Percentiles rank a stretch among this genome's conserved stretches.
Evolutionary conservation across 2,797 vertebrate genomes (phyloP).

Genomic region (Fundulus diaphanus): DNA sequence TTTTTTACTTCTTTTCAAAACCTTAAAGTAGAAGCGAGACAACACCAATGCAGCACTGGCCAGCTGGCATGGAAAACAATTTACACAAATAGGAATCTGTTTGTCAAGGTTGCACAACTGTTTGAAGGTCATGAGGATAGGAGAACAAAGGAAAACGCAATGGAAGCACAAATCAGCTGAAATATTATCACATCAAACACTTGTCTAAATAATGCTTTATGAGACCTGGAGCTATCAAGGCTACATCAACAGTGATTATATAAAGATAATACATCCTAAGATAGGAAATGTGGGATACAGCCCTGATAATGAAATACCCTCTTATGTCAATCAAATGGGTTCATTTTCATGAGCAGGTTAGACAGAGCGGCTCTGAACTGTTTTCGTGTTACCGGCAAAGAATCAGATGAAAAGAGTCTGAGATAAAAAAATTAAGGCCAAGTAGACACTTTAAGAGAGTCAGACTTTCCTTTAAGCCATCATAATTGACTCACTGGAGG

Average conservation of each 20-base stretch:
- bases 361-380: conserved; percentile 60
- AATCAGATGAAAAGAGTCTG: conserved; percentile 74
- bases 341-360: conserved; percentile 60
- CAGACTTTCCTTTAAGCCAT: conserved; percentile 78
- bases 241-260: conserved; percentile 38
- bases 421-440: conserved; percentile 76
- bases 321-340: conserved; percentile 59
- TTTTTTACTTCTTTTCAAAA: background rate
- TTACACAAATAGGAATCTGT: background rate
- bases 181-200: background rate
- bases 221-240: background rate
- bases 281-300: conserved; percentile 20
- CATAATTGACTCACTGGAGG: conserved; percentile 85
- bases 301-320: conserved; percentile 50
- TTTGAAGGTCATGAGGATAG: background rate
- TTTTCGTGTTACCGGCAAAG: conserved; percentile 69
- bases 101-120: conserved; percentile 6
- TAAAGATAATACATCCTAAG: conserved; percentile 36
- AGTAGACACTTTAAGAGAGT: conserved; percentile 74
- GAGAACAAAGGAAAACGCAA: background rate
- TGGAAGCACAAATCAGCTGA: background rate
- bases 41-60: background rate
- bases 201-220: background rate
- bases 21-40: background rate
- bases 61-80: background rate